A percentile compares a stretch with the other conserved stretches of the same genome.
Conservation (phyloP, 2,888 invertebrate species). For the Cosmia pyralina region DNA sequence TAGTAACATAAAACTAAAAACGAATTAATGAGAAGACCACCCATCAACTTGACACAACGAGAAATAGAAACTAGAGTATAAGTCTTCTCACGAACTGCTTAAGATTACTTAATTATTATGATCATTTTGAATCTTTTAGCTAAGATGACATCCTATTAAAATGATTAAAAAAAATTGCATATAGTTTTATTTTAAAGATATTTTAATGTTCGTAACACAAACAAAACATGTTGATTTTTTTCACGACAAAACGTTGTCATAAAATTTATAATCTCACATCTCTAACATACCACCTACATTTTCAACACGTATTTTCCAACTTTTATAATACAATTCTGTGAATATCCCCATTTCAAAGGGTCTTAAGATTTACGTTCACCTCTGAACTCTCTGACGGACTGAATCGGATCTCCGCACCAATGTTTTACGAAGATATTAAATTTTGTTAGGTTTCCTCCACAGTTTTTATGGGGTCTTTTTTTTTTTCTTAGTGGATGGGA, state of each 20-base stretch:
- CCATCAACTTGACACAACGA: no score
- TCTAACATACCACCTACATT: neutral
- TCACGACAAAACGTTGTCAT: neutral
- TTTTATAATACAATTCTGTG: conserved; percentile 11
- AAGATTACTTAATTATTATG: neutral
- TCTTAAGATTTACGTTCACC: conserved; percentile 21
- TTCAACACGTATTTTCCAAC: neutral
- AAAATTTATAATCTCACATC: neutral
- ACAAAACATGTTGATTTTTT: neutral
- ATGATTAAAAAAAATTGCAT: neutral
- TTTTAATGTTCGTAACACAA: neutral
- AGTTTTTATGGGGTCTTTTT: no score
- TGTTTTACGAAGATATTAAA: conserved; percentile 23
- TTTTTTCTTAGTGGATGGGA: no score
- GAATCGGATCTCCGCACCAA: conserved; percentile 14
- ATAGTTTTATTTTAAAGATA: neutral
- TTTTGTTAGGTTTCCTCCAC: conserved; percentile 26
- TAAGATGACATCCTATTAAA: neutral
- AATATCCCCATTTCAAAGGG: conserved; percentile 11
- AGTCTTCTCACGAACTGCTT: no score
- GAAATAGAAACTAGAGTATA: no score
- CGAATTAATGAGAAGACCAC: no score
- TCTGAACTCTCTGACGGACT: neutral
- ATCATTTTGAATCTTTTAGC: neutral
- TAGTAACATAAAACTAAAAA: no score